A percentile compares a stretch with the other conserved stretches of the same genome.
Conservation (phyloP, 2,888 invertebrate genomes). For the Rhingia rostrata region DNA sequence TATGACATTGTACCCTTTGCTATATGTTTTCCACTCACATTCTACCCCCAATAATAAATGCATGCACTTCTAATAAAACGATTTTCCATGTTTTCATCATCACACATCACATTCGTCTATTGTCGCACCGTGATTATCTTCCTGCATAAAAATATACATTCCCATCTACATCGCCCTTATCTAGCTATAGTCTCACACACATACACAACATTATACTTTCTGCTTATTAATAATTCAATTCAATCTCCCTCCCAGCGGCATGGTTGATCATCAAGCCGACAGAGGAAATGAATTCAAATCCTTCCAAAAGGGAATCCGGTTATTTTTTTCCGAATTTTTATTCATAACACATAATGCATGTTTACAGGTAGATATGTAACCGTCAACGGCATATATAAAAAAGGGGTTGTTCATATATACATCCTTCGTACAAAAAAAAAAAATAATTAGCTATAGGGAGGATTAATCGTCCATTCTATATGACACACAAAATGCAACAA, state of each 20-base stretch:
- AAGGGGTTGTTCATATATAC: constrained; percentile 52
- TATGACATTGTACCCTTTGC: constrained; percentile 45
- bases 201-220: constrained; percentile 53
- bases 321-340: constrained; percentile 43
- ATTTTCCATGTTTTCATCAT: constrained; percentile 66
- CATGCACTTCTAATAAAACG: constrained; percentile 65
- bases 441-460: constrained; percentile 71
- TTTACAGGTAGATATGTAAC: constrained; percentile 52
- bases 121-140: constrained; percentile 56
- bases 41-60: constrained; percentile 53
- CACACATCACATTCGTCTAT: constrained; percentile 46
- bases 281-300: constrained; percentile 46
- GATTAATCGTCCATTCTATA: constrained; percentile 56
- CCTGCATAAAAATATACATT: constrained; percentile 23
- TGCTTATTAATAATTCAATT: constrained; percentile 72
- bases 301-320: constrained; percentile 47
- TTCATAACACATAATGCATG: constrained; percentile 61
- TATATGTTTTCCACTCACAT: neutral
- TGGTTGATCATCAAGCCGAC: constrained; percentile 51
- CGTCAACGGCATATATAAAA: constrained; percentile 16
- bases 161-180: constrained; percentile 27
- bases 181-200: constrained; percentile 8
- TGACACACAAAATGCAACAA: neutral
- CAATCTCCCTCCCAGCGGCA: constrained; percentile 57
- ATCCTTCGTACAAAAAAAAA: constrained; percentile 39